Evolutionary conservation across 2,888 invertebrate genomes (phyloP).

Genomic region (Synergus umbraculus): DNA sequence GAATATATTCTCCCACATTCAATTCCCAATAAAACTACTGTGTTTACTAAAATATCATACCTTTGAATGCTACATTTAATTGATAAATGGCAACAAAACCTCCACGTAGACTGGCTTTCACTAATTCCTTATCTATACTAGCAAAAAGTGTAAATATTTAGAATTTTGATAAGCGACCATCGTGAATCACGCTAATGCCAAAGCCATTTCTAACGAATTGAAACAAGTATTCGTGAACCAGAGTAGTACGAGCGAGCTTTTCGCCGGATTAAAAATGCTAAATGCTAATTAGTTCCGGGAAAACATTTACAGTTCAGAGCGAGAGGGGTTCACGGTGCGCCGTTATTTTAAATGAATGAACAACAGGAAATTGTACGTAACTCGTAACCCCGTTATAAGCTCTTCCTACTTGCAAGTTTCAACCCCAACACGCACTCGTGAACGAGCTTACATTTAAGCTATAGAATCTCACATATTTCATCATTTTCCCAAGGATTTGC

Average conservation of each 20-base stretch:
- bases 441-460: conserved; percentile 37
- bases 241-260: conserved; percentile 58
- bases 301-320: conserved; percentile 67
- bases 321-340: conserved; percentile 61
- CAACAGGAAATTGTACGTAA: conserved; percentile 71
- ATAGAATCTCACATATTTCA: conserved; percentile 19
- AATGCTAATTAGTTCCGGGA: conserved; percentile 75
- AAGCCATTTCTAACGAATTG: conserved; percentile 42
- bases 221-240: conserved; percentile 46
- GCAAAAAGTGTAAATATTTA: background rate
- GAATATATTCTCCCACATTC: conserved; percentile 3
- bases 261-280: conserved; percentile 73
- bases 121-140: no score
- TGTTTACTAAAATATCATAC: background rate
- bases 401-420: conserved; percentile 44
- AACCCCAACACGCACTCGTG: conserved; percentile 31
- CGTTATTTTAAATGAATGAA: conserved; percentile 74
- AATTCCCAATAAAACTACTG: background rate
- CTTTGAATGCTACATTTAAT: background rate
- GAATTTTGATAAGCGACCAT: conserved; percentile 29
- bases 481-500: conserved; percentile 14
- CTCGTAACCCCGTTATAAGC: conserved; percentile 61
- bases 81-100: background rate
- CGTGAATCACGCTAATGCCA: conserved; percentile 47
- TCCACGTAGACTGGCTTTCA: no score